Base-by-base conservation (phyloP, 2,888 invertebrate genomes). In the Epicampocera succincta region DNA sequence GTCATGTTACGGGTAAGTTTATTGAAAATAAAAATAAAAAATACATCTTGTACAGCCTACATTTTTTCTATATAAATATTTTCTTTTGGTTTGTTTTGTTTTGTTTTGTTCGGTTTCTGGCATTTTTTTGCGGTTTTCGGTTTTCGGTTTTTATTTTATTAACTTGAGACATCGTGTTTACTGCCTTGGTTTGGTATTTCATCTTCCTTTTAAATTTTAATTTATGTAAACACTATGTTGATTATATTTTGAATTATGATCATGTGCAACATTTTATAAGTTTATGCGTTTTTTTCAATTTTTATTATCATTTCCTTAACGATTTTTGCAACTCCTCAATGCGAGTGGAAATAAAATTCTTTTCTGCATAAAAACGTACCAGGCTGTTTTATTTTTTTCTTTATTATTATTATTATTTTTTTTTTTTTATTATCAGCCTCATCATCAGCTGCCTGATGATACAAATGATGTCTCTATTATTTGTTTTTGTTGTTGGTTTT, bases 201-300 rank as follows among this genome's bases (percentile, higher is more conserved):
- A 19, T 76, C 61, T 69, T 52, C 54, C 61, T 54, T 60, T 72
- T 60, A 72, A 52, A 72, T 61, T 61, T 73, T 73, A 82, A 77
- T 82, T 82, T 82, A 78, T 82, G 82, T 78, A 82, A 82, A 82
- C 82, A 82, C 77, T 69, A 44, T 71, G 82, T 82, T 82, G 77
- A 82, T 78, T 82, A 78, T 78, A 74, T 78, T 82, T 78, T 82
- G 77, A 82, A 58, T 82, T 77, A 82, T 82, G 82, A 68, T 52
- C 77, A 65, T 78, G 65, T 54, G 69, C 60, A 40, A 56, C 33
- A 33, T 65, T 38, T 77, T 73, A 12, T 58, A n/a, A n/a, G n/a
- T n/a, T n/a, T n/a, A n/a, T n/a, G n/a, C n/a, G n/a, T 56, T 61
- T 6, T 38, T 38, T 12, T 17, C 17, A 19, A 4, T 56, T 58